These are phyloP conservation scores for Oscarella lobularis DNA, from an alignment of 37 sponge, comb jelly and placozoan genomes.

Conservation along the genomic window DNA sequence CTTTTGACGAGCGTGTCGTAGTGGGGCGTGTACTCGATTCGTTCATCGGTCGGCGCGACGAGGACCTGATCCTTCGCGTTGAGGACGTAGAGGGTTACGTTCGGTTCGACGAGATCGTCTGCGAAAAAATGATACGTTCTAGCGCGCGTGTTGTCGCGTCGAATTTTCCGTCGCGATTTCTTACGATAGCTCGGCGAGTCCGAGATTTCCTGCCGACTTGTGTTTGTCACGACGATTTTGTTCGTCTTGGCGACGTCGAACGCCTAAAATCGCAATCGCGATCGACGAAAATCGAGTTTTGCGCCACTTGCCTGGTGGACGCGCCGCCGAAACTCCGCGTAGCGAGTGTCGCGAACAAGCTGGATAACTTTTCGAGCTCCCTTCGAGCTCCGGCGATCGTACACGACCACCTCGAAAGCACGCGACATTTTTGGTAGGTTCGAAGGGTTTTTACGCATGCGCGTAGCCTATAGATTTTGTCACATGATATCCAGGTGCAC, in stretches of 20 bases:
- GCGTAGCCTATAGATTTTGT: no score
- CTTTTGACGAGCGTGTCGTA: slow-evolving; percentile 6
- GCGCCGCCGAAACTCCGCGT: no score
- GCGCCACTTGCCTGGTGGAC: no score
- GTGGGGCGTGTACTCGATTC: slow-evolving; percentile 1
- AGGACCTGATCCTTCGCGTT: not conserved
- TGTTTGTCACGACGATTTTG: not conserved
- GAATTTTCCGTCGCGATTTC: not conserved
- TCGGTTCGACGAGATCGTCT: not conserved
- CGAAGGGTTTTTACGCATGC: no score
- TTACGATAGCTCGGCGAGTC: not conserved
- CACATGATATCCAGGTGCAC: no score
- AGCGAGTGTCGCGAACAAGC: no score
- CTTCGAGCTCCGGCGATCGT: no score
- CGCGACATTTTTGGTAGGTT: no score
- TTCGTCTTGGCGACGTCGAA: not conserved
- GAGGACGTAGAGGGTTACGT: slow-evolving; percentile 3
- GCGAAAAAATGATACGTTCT: not conserved
- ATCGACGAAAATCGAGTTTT: no score
- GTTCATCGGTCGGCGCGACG: not conserved
- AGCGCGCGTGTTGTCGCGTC: not conserved
- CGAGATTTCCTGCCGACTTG: not conserved
- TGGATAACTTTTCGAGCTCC: no score
- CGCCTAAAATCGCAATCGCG: no score
- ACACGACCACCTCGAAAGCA: no score